phyloP scores from a whole-genome alignment of 2,888 invertebrate genomes.

The Cryptus armator region DNA sequence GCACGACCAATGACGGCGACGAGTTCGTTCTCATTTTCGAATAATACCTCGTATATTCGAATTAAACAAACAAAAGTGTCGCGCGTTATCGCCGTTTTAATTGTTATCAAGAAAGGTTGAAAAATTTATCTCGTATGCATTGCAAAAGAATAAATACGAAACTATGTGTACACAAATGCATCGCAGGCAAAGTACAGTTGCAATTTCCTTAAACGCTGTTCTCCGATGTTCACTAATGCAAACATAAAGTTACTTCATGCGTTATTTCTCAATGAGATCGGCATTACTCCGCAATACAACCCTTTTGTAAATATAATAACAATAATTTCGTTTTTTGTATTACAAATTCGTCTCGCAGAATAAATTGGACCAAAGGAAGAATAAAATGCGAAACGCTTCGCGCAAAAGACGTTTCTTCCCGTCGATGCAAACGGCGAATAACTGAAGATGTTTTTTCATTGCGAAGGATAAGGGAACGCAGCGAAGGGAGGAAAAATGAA shows the following conservation, averaged over 20 bases:
- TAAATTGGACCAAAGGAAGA: neutral
- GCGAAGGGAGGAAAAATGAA: neutral
- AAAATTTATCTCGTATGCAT: neutral
- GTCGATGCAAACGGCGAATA: neutral
- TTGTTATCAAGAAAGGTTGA: neutral
- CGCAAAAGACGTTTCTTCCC: neutral
- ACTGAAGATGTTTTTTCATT: constrained; percentile 6
- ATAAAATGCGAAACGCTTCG: constrained; percentile 3
- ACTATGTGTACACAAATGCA: neutral
- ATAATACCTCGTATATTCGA: too few relatives aligned
- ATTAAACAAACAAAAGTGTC: neutral
- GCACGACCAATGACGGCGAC: neutral
- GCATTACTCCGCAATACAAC: too few relatives aligned
- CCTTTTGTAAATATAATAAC: too few relatives aligned
- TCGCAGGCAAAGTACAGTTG: too few relatives aligned
- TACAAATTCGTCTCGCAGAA: constrained; percentile 5
- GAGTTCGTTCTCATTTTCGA: too few relatives aligned
- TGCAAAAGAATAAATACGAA: too few relatives aligned
- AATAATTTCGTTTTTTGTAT: neutral
- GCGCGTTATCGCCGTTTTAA: neutral
- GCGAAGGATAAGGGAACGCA: constrained; percentile 7
- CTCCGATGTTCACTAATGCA: too few relatives aligned
- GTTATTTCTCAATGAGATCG: too few relatives aligned
- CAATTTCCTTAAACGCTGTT: too few relatives aligned
- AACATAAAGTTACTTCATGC: too few relatives aligned